Evolutionary conservation across 2,797 vertebrate species (phyloP), one percentile per base, ranked within the genome.

Genomic region (Sylvilagus floridanus): DNA sequence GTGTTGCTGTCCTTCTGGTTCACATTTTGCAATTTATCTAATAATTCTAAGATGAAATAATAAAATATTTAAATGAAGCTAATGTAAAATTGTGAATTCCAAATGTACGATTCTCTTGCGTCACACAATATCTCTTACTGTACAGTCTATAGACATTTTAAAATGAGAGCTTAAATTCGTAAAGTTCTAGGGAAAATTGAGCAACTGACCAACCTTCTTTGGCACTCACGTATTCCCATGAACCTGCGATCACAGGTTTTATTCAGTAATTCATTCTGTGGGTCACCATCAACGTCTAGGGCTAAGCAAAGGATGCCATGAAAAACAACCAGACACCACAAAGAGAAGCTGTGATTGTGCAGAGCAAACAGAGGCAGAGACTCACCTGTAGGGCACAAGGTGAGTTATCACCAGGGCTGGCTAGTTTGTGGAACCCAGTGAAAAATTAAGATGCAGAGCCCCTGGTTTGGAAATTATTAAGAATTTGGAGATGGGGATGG

Each of bases 401-500:
- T 57, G 37, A 57, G 52, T 60, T 35, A 62, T 72, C 21, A 86
- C 75, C 42, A 91, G 28, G 14, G 30, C 1, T 26, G 69, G 21
- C 35, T 37, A 54, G 24, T 16, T 69, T 84, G 76, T 79, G 47
- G 4, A 28, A 47, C 5, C 2, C 11, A 32, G 2, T 90, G 62
- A 17, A 83, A 95, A 85, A 7, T 69, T n/a, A 81, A 88, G 90
- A 47, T 14, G 2, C 0, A 28, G n/a, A 42, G n/a, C 16, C 62
- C 19, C 50, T 60, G 71, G 12, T 32, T 86, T 2, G 50, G 72
- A 62, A 78, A 42, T 10, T 60, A 82, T 19, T 57, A 78, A 92
- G 60, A 79, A 85, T 90, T 94, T 92, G n/a, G 85, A 73, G 24
- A 78, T 66, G 50, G 17, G 35, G 62, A 87, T 7, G 32, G 13